Percentiles rank a stretch among this genome's conserved stretches.
These are phyloP conservation scores for Heliconius ismenius DNA, from an alignment of 2,888 invertebrate genomes.

Conservation along the genomic window DNA sequence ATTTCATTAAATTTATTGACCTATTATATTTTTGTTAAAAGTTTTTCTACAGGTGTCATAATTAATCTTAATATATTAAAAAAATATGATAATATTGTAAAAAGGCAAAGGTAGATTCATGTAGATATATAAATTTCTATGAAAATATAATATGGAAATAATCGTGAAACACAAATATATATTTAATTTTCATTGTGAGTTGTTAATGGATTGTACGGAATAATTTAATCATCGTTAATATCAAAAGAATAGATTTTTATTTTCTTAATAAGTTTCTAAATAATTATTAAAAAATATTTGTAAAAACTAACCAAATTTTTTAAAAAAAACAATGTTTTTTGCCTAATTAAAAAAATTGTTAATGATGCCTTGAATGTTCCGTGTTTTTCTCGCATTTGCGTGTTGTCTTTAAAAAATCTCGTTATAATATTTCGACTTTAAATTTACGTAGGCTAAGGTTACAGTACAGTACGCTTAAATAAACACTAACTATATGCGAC, in stretches of 20 bases:
- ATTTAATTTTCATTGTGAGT: too few species aligned
- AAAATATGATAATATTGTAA: too few species aligned
- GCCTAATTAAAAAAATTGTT: too few species aligned
- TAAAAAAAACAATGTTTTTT: too few species aligned
- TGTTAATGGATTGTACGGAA: too few species aligned
- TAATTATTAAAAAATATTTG: not conserved
- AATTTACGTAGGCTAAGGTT: not conserved
- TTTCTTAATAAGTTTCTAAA: too few species aligned
- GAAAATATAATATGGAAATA: not conserved
- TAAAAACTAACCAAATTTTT: not conserved
- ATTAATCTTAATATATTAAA: too few species aligned
- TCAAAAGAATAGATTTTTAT: too few species aligned
- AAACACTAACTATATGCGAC: slow-evolving; percentile 1
- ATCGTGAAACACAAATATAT: too few species aligned
- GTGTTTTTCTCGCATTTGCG: not conserved
- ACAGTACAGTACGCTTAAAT: slow-evolving; percentile 8
- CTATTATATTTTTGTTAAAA: not conserved
- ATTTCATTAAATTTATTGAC: not conserved
- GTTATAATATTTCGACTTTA: not conserved
- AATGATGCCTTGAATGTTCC: too few species aligned
- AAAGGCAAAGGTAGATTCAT: not conserved
- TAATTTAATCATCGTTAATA: too few species aligned
- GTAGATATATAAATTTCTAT: not conserved
- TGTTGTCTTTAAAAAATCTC: not conserved
- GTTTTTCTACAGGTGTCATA: too few species aligned